Percentiles rank a stretch among this genome's conserved stretches.
Evolutionary conservation across 2,888 invertebrate species (phyloP).

Genomic region (Dryobotodes eremita): DNA sequence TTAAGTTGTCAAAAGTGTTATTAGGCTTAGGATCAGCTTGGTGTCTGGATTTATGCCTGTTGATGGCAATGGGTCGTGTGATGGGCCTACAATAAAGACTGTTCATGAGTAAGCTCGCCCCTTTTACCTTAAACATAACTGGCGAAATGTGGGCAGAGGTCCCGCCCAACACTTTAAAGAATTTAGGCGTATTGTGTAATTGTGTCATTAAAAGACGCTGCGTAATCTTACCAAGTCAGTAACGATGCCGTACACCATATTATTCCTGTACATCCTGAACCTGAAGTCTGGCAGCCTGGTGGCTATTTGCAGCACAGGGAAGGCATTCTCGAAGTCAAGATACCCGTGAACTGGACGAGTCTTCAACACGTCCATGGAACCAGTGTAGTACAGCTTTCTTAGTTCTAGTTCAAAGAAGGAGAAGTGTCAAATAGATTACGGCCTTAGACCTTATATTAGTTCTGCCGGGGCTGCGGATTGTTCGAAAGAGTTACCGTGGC

Average conservation of each 20-base stretch:
- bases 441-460: neutral
- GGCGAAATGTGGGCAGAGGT: neutral
- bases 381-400: constrained; percentile 82
- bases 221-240: constrained; percentile 90
- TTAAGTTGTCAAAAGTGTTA: too few relatives aligned
- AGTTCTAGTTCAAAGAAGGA: constrained; percentile 64
- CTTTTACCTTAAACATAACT: neutral
- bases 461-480: too few relatives aligned
- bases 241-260: constrained; percentile 92
- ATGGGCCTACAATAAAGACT: neutral
- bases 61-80: neutral
- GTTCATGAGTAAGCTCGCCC: neutral
- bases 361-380: constrained; percentile 74
- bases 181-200: neutral
- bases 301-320: constrained; percentile 92
- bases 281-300: constrained; percentile 92
- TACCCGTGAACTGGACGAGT: constrained; percentile 73
- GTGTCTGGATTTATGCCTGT: neutral
- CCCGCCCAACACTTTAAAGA: neutral
- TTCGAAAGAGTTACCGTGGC: too few relatives aligned
- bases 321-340: constrained; percentile 88
- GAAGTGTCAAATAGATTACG: neutral
- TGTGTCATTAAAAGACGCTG: neutral
- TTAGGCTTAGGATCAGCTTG: neutral
- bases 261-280: constrained; percentile 92